These are phyloP conservation scores for Dicaeum eximium DNA, from an alignment of 2,113 vertebrate species.

Conservation along the genomic window DNA sequence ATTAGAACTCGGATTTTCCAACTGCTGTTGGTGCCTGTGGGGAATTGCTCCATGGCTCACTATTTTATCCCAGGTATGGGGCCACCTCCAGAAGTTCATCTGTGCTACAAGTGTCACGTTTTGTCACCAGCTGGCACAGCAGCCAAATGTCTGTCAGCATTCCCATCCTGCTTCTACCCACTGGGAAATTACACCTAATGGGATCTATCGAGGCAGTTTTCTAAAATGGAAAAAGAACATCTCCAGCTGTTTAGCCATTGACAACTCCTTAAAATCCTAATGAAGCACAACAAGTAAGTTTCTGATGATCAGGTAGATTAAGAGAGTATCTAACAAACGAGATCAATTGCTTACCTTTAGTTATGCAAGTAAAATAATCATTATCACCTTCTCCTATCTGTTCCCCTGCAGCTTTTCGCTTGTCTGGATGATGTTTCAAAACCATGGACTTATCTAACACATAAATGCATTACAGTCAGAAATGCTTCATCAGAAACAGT, in stretches of 20 bases:
- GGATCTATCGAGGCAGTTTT: background rate
- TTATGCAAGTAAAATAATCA: conserved; percentile 98
- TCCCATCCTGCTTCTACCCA: background rate
- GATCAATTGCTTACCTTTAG: conserved; percentile 83
- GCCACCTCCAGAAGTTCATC: background rate
- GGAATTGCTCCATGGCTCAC: background rate
- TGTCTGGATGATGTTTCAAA: conserved; percentile 97
- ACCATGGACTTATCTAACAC: conserved; percentile 93
- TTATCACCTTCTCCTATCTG: conserved; percentile 97
- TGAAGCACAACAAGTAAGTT: background rate
- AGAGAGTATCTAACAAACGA: background rate
- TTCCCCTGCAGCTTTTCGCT: conserved; percentile 96
- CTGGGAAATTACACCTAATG: background rate
- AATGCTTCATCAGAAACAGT: background rate
- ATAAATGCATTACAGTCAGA: conserved; percentile 5
- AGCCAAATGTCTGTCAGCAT: background rate
- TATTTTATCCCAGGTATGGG: background rate
- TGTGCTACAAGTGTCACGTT: background rate
- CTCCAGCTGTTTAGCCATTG: background rate
- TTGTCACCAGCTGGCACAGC: background rate
- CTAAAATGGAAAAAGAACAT: background rate
- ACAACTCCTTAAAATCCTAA: background rate
- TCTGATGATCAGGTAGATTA: background rate
- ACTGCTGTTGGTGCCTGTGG: background rate
- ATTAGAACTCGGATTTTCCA: background rate